Evolutionary conservation across 1,140 invertebrate species (phyloP).

Genomic region (Solen grandis): DNA sequence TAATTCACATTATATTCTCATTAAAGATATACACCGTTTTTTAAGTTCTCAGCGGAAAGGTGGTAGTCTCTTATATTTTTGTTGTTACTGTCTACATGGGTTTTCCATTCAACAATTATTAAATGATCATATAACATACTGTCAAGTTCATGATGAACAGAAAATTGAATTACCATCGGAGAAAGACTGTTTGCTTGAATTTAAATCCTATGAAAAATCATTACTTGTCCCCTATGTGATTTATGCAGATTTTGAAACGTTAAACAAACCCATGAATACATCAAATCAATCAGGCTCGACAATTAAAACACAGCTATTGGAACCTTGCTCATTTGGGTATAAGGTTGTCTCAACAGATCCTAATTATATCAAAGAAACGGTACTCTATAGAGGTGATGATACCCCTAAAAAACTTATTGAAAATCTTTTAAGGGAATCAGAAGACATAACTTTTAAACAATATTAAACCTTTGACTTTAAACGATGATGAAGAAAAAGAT

Average conservation of each 20-base stretch:
- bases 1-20: conserved; percentile 36
- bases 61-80: neutral
- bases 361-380: conserved; percentile 21
- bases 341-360: too few species aligned
- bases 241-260: too few species aligned
- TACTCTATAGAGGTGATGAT: conserved; percentile 24
- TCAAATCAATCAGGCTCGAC: conserved; percentile 1
- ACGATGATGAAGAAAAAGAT: conserved; percentile 4
- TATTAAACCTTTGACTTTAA: conserved; percentile 36
- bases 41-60: neutral
- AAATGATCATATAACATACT: conserved; percentile 30
- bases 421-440: conserved; percentile 31
- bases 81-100: conserved; percentile 32
- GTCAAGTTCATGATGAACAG: conserved; percentile 39
- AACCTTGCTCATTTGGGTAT: too few species aligned
- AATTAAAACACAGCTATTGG: conserved; percentile 22
- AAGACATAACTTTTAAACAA: conserved; percentile 15
- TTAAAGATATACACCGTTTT: conserved; percentile 4
- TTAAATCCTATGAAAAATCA: conserved; percentile 43
- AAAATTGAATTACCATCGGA: too few species aligned
- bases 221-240: conserved; percentile 38
- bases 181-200: conserved; percentile 43
- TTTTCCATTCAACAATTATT: conserved; percentile 16
- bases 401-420: conserved; percentile 35
- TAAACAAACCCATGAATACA: too few species aligned